Base-by-base conservation (phyloP, 2,797 vertebrate genomes). In the Jordanella pulchra region DNA sequence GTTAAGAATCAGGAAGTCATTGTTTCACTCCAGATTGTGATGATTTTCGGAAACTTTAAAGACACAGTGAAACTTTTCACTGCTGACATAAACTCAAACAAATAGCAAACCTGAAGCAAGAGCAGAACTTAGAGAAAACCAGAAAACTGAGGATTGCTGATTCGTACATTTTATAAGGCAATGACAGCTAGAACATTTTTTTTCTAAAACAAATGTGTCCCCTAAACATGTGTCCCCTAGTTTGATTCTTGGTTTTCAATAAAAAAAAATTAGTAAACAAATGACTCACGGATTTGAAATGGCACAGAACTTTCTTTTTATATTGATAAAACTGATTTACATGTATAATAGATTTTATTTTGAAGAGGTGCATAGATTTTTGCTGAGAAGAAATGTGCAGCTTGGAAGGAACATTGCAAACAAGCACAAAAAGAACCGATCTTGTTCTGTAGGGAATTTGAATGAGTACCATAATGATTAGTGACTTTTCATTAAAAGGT, bases 1-100 rank as follows among this genome's bases (percentile, higher is more conserved):
- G 63, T 78, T 25, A 17, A 63, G 1, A 63, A 76, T 51, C 79
- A 71, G 69, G 55, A 71, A 61, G 69, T 75, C 27, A 71, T 69
- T 78, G 65, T 61, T 80, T 73, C 73, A 42, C 67, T 53, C 18
- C 54, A 48, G 54, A 79, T 60, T 54, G 11, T 27, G 55, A 67
- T 53, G 64, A 74, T 77, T 44, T 48, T 78, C 35, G 9, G 21
- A 77, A 73, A 79, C 66, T 63, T 65, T 73, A 6, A 71, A 56
- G 64, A 69, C 47, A 42, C 3, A 1, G 39, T 21, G n/a, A 27
- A 44, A 55, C 65, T 78, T 32, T 63, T 32, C 65, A 35, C 25
- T 25, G 56, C 70, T 51, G 67, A 28, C 47, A 56, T 1, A 42
- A 27, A 63, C 21, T 25, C 47, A 53, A 50, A 66, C 48, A 61